Evolutionary conservation across 2,797 vertebrate genomes (phyloP).

Genomic region (Tarsius wallacei): DNA sequence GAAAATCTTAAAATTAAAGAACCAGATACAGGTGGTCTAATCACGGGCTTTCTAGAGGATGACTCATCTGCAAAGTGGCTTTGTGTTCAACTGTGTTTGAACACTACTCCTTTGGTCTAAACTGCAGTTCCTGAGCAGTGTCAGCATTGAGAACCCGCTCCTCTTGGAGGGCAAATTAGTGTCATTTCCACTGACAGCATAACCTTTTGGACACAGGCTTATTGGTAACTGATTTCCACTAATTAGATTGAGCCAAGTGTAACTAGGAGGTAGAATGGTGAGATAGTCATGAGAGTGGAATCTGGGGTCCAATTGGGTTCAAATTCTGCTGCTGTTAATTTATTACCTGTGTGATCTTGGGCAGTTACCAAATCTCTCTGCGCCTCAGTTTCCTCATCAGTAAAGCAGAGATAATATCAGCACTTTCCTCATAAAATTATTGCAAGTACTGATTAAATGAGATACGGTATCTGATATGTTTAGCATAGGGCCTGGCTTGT

Average conservation of each 20-base stretch:
- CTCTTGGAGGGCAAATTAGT: background rate
- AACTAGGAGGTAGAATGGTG: background rate
- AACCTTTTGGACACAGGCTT: background rate
- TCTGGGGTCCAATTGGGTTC: background rate
- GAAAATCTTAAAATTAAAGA: slow-evolving; percentile 20
- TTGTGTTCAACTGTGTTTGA: background rate
- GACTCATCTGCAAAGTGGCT: background rate
- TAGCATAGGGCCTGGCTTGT: background rate
- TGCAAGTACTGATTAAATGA: background rate
- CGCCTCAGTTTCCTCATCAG: slow-evolving; percentile 35
- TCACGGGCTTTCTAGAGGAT: background rate
- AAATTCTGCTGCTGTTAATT: background rate
- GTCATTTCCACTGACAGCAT: background rate
- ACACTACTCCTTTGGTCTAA: background rate
- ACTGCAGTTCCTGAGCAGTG: background rate
- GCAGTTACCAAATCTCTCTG: background rate
- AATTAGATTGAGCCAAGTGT: background rate
- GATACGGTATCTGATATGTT: background rate
- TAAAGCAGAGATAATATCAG: background rate
- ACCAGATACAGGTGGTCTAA: background rate
- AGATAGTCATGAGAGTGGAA: background rate
- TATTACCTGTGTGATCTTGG: background rate
- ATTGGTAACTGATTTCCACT: background rate
- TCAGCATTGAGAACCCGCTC: background rate
- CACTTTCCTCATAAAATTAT: background rate